Evolutionary conservation across 2,888 invertebrate species (phyloP), one percentile per base, ranked within the genome.

Genomic region (Melanophora roralis): DNA sequence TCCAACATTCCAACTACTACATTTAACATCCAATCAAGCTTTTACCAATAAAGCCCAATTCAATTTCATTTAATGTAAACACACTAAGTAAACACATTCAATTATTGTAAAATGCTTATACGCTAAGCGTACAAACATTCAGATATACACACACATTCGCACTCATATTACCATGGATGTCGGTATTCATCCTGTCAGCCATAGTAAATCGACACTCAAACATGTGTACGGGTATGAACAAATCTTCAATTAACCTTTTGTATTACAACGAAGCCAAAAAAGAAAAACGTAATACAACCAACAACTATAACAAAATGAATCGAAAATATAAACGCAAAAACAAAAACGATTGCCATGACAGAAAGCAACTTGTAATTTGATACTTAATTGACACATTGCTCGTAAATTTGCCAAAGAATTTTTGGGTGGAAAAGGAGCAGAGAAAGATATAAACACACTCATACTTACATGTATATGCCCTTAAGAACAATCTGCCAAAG

Each of bases 291-390:
- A 60, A 60, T 7, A 36, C 11, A 16, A 38, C 7, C 5, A 47
- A 36, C 34, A 21, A 45, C 32, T 12, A 32, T 6, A 55, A 38
- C 14, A 40, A 49, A 67, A 67, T 60, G 55, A 77, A 64, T 57
- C 36, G 71, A 55, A 72, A 55, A 55, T 65, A 36, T n/a, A n/a
- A n/a, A n/a, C n/a, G n/a, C n/a, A n/a, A 68, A 68, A 79, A 69
- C 9, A 60, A 75, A 65, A 75, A 79, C 71, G 74, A 60, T 59
- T 62, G 69, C 67, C 72, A 79, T 88, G 88, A 88, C 89, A 88
- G 87, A 87, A 88, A 88, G 88, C 88, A 89, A 88, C 87, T 86
- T 89, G 89, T 89, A 89, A 89, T 89, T 89, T 87, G 89, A 89
- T 89, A 89, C 88, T 88, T 89, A 89, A 89, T 89, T 88, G 89